Percentiles rank a stretch among this genome's conserved stretches.
phyloP scores from a whole-genome alignment of 1,140 invertebrate species.

The Papilio machaon region DNA sequence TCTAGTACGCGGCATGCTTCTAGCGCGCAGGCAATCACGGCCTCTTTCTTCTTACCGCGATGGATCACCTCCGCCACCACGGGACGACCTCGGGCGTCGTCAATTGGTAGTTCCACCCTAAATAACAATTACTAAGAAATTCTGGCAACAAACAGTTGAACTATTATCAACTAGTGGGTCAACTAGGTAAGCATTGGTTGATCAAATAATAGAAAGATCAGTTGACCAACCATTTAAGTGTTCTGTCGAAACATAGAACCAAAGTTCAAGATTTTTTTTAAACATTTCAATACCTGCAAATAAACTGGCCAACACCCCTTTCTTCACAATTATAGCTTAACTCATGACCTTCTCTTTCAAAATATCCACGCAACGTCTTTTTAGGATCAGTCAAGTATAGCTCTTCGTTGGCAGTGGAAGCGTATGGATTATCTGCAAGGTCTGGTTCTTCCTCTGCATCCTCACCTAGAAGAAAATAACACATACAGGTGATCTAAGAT shows the following conservation, averaged over 20 bases:
- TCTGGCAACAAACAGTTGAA: neutral
- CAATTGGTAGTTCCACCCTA: conserved; percentile 88
- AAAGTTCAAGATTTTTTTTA: neutral
- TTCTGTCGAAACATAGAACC: neutral
- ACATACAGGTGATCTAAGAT: neutral
- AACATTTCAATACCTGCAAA: conserved; percentile 72
- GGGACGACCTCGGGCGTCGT: conserved; percentile 87
- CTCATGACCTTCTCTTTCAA: conserved; percentile 95
- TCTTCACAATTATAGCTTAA: conserved; percentile 93
- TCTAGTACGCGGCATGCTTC: conserved; percentile 97
- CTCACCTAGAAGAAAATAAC: conserved; percentile 82
- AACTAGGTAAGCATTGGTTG: too few relatives aligned
- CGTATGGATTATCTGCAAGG: conserved; percentile 91
- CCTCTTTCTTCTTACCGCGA: conserved; percentile 97
- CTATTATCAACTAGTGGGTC: too few relatives aligned
- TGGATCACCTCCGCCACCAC: conserved; percentile 93
- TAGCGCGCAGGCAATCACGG: conserved; percentile 94
- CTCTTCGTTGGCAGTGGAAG: conserved; percentile 91
- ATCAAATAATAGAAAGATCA: too few relatives aligned
- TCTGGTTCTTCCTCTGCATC: conserved; percentile 94
- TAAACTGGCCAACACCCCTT: conserved; percentile 90
- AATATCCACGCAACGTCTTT: conserved; percentile 96
- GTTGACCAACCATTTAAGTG: too few relatives aligned
- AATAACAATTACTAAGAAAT: conserved; percentile 60
- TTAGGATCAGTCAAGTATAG: conserved; percentile 97